These are phyloP conservation scores for Notodonta dromedarius DNA, from an alignment of 2,888 invertebrate genomes.

Conservation along the genomic window DNA sequence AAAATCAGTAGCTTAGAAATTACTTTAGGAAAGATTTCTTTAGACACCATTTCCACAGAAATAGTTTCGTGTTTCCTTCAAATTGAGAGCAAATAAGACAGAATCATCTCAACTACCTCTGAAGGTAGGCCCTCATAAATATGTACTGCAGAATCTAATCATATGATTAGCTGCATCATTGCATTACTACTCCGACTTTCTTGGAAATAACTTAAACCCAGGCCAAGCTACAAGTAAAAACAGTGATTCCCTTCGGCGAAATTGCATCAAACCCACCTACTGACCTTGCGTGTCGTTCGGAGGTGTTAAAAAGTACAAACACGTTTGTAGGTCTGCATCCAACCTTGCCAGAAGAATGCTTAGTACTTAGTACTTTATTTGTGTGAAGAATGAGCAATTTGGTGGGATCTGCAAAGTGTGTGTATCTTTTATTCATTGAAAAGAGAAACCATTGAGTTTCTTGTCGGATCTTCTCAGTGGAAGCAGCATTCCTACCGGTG, in stretches of 20 bases:
- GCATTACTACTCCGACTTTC: background rate
- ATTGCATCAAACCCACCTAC: background rate
- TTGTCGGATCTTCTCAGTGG: too few species aligned
- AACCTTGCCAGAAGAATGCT: background rate
- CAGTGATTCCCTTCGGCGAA: slow-evolving; percentile 3
- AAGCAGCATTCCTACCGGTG: too few species aligned
- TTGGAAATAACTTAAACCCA: background rate
- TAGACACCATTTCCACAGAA: background rate
- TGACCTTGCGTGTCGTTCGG: background rate
- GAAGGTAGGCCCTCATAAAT: background rate
- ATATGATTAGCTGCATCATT: background rate
- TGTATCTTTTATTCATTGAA: too few species aligned
- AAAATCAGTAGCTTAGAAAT: too few species aligned
- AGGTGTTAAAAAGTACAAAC: background rate
- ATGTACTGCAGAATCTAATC: background rate
- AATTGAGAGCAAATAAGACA: background rate
- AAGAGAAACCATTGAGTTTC: too few species aligned
- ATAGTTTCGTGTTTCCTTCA: background rate
- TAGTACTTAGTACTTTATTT: background rate
- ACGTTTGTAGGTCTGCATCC: background rate
- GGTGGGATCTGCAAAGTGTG: background rate
- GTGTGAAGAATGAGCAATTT: background rate
- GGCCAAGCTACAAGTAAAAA: background rate
- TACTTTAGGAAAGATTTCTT: too few species aligned
- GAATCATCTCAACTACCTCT: background rate